Evolutionary conservation across 1,140 invertebrate genomes (phyloP), one percentile per base, ranked within the genome.

Genomic region (Zeugodacus cucurbitae): DNA sequence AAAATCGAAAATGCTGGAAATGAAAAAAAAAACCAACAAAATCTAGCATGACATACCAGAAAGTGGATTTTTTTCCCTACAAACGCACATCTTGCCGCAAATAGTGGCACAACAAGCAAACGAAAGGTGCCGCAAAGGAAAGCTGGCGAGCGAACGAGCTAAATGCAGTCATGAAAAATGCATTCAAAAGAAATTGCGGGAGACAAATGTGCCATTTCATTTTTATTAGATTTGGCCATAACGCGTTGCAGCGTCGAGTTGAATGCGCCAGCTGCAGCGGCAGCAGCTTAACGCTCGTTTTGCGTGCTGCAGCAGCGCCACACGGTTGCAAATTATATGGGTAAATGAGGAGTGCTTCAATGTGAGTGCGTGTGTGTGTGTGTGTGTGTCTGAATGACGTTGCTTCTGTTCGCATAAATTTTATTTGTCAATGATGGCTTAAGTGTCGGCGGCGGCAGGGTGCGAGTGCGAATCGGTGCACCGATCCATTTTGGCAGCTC

Each of bases 111-210:
- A 26, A 26, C 58, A 62, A 62, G 22, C 58, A 10, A 62, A 17
- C 11, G 34, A 41, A 41, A 41, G 67, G 34, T 74, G 67, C 67
- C 34, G 34, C 5, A 17, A 37, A 74, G 32, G 8, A 41, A 74
- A 74, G 67, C 5, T 74, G 67, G 32, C 32, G 67, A 37, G 48
- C 48, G 67, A 37, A 17, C 48, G 48, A 54, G 34, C 67, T 74
- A 74, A 74, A 74, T 74, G 67, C 67, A 74, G 67, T 74, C 67
- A 74, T 74, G 67, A 74, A 74, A 74, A 74, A 74, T 74, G 20
- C 67, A 74, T 74, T 74, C 67, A 37, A 74, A 74, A 34, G 62
- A 37, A 74, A 74, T 74, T 74, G 67, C 67, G 67, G 67, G 67
- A 74, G 67, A 37, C 67, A 74, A 74, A 74, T 74, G 67, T 74